phyloP scores from a whole-genome alignment of 2,797 vertebrate species.

The Sternotherus odoratus region DNA sequence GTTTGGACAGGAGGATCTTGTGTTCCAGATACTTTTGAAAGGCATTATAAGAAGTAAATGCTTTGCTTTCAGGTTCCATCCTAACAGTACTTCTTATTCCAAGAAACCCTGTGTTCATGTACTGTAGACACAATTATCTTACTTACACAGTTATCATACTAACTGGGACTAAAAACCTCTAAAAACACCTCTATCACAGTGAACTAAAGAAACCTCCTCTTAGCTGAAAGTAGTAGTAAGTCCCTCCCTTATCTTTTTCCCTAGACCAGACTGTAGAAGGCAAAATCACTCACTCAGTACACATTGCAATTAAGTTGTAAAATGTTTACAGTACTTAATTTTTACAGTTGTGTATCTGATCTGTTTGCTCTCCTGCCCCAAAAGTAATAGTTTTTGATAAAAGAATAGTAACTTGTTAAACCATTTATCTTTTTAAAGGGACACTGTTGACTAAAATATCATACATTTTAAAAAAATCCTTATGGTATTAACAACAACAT shows the following conservation, averaged over 20 bases:
- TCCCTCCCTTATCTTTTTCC: constrained; percentile 29
- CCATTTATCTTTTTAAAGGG: constrained; percentile 45
- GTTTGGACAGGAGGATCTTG: constrained; percentile 9
- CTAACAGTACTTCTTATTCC: not conserved
- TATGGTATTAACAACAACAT: constrained; percentile 27
- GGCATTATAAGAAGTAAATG: not conserved
- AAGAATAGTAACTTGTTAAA: constrained; percentile 49
- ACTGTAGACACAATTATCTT: not conserved
- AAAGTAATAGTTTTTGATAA: not conserved
- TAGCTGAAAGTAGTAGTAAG: constrained; percentile 34
- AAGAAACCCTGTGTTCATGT: not conserved
- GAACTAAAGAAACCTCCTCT: not conserved
- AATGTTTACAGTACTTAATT: not conserved
- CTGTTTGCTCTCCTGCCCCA: constrained; percentile 15
- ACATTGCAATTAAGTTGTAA: constrained; percentile 7
- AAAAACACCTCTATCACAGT: not conserved
- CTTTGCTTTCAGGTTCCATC: constrained; percentile 30
- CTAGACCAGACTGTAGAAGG: constrained; percentile 14
- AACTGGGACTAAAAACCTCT: not conserved
- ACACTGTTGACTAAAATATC: constrained; percentile 38
- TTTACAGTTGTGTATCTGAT: not conserved
- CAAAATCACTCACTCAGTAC: not conserved
- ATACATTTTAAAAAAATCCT: constrained; percentile 22
- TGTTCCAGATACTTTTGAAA: constrained; percentile 35
- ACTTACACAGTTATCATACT: not conserved